Percentiles rank a stretch among this genome's conserved stretches.
These are phyloP conservation scores for Pachymerium ferrugineum DNA, from an alignment of 2,888 invertebrate species.

Conservation along the genomic window DNA sequence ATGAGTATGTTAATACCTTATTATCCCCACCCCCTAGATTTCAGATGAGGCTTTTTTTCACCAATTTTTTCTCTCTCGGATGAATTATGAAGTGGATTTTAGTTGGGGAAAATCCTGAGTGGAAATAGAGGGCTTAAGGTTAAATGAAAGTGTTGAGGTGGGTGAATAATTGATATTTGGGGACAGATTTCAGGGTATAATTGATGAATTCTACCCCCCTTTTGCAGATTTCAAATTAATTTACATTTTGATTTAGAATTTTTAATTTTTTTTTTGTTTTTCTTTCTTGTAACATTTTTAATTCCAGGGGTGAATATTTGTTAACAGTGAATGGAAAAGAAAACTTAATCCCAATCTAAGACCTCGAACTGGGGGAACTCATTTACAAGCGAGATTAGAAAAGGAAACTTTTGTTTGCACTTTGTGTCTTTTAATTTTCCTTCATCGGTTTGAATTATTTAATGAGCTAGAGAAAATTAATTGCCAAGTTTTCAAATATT, in stretches of 20 bases:
- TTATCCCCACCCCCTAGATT: no score
- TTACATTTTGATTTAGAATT: neutral
- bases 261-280: neutral
- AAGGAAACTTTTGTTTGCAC: conserved; percentile 7
- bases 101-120: no score
- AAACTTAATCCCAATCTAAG: neutral
- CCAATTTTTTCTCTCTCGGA: neutral
- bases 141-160: neutral
- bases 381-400: neutral
- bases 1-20: neutral
- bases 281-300: neutral
- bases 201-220: neutral
- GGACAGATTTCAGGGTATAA: neutral
- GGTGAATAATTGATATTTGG: conserved; percentile 1
- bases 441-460: conserved; percentile 6
- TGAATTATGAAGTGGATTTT: neutral
- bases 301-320: neutral
- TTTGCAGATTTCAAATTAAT: neutral
- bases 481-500: neutral
- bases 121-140: conserved; percentile 1
- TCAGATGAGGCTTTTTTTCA: no score
- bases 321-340: neutral
- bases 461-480: conserved; percentile 1
- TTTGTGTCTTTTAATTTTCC: neutral
- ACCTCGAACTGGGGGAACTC: neutral